Conservation (phyloP, 2,113 vertebrate species). For the Monarcha castaneiventris region DNA sequence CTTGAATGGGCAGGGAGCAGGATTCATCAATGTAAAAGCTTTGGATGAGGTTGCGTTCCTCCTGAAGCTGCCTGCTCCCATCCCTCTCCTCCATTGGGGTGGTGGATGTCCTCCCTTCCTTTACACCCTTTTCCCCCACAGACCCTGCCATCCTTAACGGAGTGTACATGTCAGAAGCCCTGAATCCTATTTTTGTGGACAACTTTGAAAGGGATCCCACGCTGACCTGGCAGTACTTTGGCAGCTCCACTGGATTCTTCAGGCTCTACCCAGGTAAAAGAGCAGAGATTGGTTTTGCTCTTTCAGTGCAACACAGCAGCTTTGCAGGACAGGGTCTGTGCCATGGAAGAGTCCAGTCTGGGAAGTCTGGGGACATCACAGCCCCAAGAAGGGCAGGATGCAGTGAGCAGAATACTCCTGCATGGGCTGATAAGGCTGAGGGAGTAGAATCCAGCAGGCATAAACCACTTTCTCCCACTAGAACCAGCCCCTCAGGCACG, state of each 20-base stretch:
- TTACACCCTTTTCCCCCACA: neutral
- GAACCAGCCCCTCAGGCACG: too few species aligned
- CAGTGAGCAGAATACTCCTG: neutral
- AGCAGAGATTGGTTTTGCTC: fast-evolving
- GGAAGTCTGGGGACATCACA: fast-evolving
- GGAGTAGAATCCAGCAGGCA: neutral
- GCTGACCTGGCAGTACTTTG: slow-evolving; percentile 95
- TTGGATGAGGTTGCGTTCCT: neutral
- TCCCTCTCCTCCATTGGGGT: neutral
- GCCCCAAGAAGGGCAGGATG: neutral
- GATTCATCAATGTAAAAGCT: neutral
- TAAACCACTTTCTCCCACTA: neutral
- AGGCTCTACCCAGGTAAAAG: slow-evolving; percentile 91
- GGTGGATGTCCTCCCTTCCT: neutral
- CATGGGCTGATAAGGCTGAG: neutral
- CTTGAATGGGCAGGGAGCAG: neutral
- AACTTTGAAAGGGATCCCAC: slow-evolving; percentile 94
- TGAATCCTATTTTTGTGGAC: slow-evolving; percentile 89
- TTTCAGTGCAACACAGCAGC: fast-evolving
- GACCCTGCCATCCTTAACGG: slow-evolving; percentile 91
- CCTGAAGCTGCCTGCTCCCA: neutral
- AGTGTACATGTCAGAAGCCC: slow-evolving; percentile 92
- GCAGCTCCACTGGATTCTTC: slow-evolving; percentile 94
- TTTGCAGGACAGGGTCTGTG: neutral
- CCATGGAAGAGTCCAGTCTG: neutral